phyloP scores from a whole-genome alignment of 1,140 invertebrate genomes.

The Heliconius hermathena region DNA sequence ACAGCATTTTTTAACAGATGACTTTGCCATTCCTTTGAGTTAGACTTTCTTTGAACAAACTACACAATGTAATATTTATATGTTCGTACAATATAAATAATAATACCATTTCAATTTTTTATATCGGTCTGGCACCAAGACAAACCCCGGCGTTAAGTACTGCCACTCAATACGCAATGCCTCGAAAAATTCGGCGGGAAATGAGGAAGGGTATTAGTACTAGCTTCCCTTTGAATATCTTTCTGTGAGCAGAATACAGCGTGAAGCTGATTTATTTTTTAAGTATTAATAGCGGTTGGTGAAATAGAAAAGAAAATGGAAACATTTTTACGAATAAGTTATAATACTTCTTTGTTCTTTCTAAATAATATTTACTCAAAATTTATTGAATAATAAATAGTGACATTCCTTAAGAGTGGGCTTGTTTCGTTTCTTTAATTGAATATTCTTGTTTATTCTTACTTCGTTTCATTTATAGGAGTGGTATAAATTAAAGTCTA shows the following conservation, averaged over 20 bases:
- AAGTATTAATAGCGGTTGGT: background rate
- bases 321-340: background rate
- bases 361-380: constrained; percentile 9
- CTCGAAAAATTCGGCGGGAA: no score
- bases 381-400: constrained; percentile 6
- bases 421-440: constrained; percentile 17
- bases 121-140: no score
- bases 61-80: background rate
- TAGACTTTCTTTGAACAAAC: background rate
- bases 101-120: background rate
- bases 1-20: constrained; percentile 46
- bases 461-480: constrained; percentile 6
- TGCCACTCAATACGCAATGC: no score
- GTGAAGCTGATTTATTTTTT: no score
- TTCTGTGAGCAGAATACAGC: no score
- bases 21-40: constrained; percentile 42
- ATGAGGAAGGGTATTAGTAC: no score
- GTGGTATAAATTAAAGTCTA: constrained; percentile 11
- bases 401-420: background rate
- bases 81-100: background rate
- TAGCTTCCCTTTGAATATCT: no score
- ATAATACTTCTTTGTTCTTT: background rate
- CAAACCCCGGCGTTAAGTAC: no score
- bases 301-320: background rate
- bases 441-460: constrained; percentile 16